A percentile compares a stretch with the other conserved stretches of the same genome.
Conservation (phyloP, 2,113 vertebrate species). For the Ictalurus furcatus region DNA sequence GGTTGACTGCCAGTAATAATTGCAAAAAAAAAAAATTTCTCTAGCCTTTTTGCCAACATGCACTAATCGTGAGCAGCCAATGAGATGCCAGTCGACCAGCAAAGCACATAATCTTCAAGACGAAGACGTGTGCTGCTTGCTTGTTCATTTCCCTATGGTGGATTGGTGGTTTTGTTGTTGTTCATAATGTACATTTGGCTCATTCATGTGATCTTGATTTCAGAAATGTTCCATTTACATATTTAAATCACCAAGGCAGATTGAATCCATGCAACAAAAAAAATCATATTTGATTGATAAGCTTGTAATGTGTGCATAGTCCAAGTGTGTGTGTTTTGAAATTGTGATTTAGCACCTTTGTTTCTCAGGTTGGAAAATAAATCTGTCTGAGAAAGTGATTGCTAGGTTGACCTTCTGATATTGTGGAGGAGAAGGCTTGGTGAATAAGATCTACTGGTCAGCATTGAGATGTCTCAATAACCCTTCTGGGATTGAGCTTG, state of each 20-base stretch:
- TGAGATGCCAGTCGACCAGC: neutral
- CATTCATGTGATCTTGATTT: neutral
- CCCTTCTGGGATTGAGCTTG: conserved; percentile 57
- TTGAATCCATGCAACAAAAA: neutral
- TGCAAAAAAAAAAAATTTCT: neutral
- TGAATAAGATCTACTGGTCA: conserved; percentile 33
- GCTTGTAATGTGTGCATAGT: neutral
- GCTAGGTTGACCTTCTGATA: conserved; percentile 49
- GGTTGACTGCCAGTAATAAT: neutral
- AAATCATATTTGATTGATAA: neutral
- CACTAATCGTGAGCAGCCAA: neutral
- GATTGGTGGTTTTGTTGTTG: neutral
- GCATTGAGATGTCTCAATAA: conserved; percentile 52
- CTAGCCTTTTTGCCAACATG: neutral
- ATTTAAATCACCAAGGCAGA: neutral
- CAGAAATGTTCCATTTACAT: neutral
- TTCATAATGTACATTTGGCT: neutral
- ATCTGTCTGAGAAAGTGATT: conserved; percentile 47
- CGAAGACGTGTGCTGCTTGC: neutral
- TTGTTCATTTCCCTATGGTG: neutral
- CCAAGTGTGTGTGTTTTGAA: conserved; percentile 1
- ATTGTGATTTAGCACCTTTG: conserved; percentile 31
- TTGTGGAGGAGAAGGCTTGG: conserved; percentile 16
- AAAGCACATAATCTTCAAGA: neutral
- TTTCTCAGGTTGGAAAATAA: conserved; percentile 50